Base-by-base conservation (phyloP, 1,140 invertebrate genomes). In the Anagrus nilaparvatae region DNA sequence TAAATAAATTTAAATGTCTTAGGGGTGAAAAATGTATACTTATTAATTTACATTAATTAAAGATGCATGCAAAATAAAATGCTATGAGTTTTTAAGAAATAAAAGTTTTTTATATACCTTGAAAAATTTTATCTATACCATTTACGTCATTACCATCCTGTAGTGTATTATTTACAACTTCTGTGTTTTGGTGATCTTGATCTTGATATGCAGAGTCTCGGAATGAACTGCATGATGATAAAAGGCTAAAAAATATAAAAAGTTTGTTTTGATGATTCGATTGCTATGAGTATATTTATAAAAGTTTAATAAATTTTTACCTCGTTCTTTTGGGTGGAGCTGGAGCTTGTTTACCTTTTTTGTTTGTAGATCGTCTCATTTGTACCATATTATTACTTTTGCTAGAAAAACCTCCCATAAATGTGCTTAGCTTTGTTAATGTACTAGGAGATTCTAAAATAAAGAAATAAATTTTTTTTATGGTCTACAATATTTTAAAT, bases 311-410 rank as follows among this genome's bases (percentile, higher is more conserved):
- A 35, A 35, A 17, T 35, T 43, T 43, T 40, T 71, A 92, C 84
- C 87, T 93, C 30, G 91, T 95, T 51, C 91, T 71, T 68, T 94
- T 94, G 4, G 91, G 91, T 45, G 91, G 91, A 4, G 87, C 87
- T 18, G 91, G 91, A n/a, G 90, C 89, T 60, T 88, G 86, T 62
- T 93, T 94, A 47, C 87, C 87, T 56, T 85, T 85, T 47, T 84
- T 81, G 63, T 89, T 90, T 33, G 84, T 89, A 23, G 84, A 83
- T 54, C 86, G 71, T 45, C 87, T 73, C 76, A 93, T 79, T 64
- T 90, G 87, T 25, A 91, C 87, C 44, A 75, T 63, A 37, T 69
- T 76, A 31, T 68, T 76, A 44, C 72, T 77, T 48, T 73, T 65
- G 36, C 54, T 71, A 18, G 73, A 61, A 36, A 64, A 65, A 46